Conservation (phyloP, 2,113 vertebrate species). For the Felis chaus region DNA sequence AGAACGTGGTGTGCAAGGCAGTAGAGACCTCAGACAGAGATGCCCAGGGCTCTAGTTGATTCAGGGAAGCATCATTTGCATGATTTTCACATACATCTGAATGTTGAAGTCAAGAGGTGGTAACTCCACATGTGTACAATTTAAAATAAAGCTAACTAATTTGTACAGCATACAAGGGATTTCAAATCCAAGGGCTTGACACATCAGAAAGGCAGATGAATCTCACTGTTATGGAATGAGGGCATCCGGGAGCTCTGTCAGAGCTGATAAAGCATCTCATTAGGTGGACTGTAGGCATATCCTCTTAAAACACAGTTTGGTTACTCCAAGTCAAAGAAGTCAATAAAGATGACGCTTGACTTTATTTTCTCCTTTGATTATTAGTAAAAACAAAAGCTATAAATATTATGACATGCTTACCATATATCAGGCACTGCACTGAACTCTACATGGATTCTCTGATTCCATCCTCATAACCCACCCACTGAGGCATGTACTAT, state of each 20-base stretch:
- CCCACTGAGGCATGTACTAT: accelerated
- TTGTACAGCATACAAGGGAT: not conserved
- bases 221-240: not conserved
- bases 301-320: not conserved
- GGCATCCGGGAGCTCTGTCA: not conserved
- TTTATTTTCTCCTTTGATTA: slow-evolving; percentile 2
- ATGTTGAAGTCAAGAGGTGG: slow-evolving; percentile 3
- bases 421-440: not conserved
- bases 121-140: not conserved
- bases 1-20: accelerated
- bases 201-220: not conserved
- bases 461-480: not conserved
- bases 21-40: not conserved
- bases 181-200: slow-evolving; percentile 29
- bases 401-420: not conserved
- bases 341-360: not conserved
- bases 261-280: not conserved
- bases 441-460: not conserved
- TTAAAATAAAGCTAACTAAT: slow-evolving; percentile 10
- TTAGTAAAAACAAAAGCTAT: not conserved
- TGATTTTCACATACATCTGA: slow-evolving; percentile 14
- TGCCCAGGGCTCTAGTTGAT: not conserved
- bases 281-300: not conserved
- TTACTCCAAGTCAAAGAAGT: not conserved
- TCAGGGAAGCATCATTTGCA: not conserved